Percentiles rank a stretch among this genome's conserved stretches.
phyloP scores from a whole-genome alignment of 2,113 vertebrate species.

The Poeciliopsis prolifica region DNA sequence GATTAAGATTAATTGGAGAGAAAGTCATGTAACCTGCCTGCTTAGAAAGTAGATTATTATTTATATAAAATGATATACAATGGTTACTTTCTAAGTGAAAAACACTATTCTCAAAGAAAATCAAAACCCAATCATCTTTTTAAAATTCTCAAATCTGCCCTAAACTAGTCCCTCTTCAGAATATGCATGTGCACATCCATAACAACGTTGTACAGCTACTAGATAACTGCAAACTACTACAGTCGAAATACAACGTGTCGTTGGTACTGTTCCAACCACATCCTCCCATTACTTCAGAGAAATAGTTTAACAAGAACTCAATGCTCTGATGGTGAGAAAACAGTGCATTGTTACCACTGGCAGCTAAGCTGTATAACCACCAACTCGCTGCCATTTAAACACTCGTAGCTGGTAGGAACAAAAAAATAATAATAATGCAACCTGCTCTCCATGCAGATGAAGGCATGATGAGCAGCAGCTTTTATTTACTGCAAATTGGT shows the following conservation, averaged over 20 bases:
- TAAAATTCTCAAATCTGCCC: not conserved
- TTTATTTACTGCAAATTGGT: not conserved
- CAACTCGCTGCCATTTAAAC: not conserved
- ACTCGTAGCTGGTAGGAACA: slow-evolving; percentile 18
- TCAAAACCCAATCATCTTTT: no score
- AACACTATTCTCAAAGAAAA: no score
- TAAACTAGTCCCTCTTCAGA: not conserved
- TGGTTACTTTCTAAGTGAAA: no score
- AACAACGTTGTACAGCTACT: not conserved
- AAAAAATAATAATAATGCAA: slow-evolving; percentile 11
- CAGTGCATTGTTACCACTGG: slow-evolving; percentile 13
- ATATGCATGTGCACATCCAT: not conserved
- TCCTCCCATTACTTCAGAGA: slow-evolving; percentile 57
- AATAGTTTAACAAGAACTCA: slow-evolving; percentile 36
- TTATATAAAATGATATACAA: no score
- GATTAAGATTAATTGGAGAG: not conserved
- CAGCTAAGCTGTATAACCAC: not conserved
- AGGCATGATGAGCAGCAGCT: not conserved
- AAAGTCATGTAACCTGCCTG: not conserved
- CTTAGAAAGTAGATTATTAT: not conserved
- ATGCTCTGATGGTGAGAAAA: slow-evolving; percentile 15
- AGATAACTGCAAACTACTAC: slow-evolving; percentile 3
- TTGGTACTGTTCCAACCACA: slow-evolving; percentile 57
- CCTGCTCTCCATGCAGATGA: slow-evolving; percentile 10
- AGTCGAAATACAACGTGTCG: slow-evolving; percentile 42